Base-by-base conservation (phyloP, 2,113 vertebrate species). In the Tiliqua scincoides region DNA sequence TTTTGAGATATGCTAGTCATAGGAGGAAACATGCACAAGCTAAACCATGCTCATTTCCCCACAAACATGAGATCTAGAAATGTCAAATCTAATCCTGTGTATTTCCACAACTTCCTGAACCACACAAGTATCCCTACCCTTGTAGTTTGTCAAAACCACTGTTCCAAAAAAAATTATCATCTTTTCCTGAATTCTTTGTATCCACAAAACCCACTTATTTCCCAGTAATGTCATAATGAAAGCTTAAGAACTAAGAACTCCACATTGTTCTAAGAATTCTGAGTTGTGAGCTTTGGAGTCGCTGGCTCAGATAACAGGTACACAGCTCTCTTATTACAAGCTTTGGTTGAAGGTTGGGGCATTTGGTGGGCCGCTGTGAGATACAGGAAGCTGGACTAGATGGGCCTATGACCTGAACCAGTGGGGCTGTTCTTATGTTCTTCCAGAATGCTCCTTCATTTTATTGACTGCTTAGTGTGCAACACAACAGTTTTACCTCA, bases 161-260 rank as follows among this genome's bases (percentile, higher is more conserved):
- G 25, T 23, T 57, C 62, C 15, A 48, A 71, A 75, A n/a, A 21
- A 30, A 30, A 4, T 37, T 37, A 21, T 15, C 21, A 3, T 57
- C 54, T 76, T 57, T 59, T 85, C 84, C 79, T 43, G 84, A 85
- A 79, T 85, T 62, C 84, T 79, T 70, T 15, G 30, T 70, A 61
- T n/a, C 52, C 54, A 79, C 20, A 71, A 79, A 71, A 48, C 68
- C 52, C 68, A n/a, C 43, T 74, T 68, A 40, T 67, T 71, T 85
- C 32, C 75, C n/a, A 62, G 76, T 63, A 71, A 32, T 79, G 84
- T 79, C 75, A 85, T 78, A 84, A 75, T 63, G 59, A 85, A 79
- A 5, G 43, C 25, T 14, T 54, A 70, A 59, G 65, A 48, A 48
- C 43, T 57, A 57, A 57, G 54, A 57, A 57, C 17, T 57, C 54